phyloP scores from a whole-genome alignment of 2,888 invertebrate species.

The Tanypteryx hageni region DNA sequence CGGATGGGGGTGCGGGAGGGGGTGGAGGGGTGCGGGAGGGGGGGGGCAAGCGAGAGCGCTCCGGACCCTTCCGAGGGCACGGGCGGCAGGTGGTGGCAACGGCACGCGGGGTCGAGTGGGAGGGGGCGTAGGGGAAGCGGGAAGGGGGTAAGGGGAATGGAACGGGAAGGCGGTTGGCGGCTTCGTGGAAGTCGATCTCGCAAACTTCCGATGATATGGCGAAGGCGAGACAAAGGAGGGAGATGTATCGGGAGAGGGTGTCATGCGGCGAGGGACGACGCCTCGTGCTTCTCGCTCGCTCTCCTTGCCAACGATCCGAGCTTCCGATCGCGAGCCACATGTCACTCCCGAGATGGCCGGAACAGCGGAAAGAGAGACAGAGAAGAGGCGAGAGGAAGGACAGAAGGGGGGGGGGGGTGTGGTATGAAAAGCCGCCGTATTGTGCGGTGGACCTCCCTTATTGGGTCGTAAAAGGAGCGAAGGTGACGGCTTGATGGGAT shows the following conservation, averaged over 20 bases:
- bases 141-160: neutral
- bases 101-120: conserved; percentile 37
- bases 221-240: neutral
- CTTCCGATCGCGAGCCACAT: neutral
- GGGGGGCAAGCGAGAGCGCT: neutral
- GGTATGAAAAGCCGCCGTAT: neutral
- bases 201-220: conserved; percentile 11
- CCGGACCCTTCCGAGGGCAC: neutral
- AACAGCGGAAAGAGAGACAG: neutral
- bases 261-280: neutral
- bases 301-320: neutral
- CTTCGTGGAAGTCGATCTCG: conserved; percentile 27
- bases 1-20: neutral
- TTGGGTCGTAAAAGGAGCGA: neutral
- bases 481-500: neutral
- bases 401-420: neutral
- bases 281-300: neutral
- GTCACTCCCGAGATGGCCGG: neutral
- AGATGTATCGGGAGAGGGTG: neutral
- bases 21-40: neutral
- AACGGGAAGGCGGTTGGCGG: neutral
- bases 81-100: conserved; percentile 45
- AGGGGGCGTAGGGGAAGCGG: neutral
- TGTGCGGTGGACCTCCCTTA: neutral
- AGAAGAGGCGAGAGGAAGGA: neutral